A percentile compares a stretch with the other conserved stretches of the same genome.
These are phyloP conservation scores for Mustelus asterias DNA, from an alignment of 2,113 vertebrate species.

Conservation along the genomic window DNA sequence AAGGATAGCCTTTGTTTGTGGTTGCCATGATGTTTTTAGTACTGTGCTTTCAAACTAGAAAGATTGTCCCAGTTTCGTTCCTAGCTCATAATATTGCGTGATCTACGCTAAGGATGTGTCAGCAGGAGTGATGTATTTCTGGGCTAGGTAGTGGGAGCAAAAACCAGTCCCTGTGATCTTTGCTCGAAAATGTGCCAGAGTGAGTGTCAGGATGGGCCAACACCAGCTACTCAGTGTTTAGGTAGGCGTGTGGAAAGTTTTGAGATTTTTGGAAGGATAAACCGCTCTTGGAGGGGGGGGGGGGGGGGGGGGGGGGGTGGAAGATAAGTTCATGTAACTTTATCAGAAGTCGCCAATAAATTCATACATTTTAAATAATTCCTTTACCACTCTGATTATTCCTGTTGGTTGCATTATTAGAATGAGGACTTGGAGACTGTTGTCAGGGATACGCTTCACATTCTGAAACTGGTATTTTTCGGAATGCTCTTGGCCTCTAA, in stretches of 20 bases:
- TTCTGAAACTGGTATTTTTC: conserved; percentile 9
- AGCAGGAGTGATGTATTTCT: neutral
- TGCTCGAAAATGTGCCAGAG: neutral
- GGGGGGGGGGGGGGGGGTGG: no score
- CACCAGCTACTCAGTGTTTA: neutral
- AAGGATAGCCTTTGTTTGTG: neutral
- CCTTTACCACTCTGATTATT: neutral
- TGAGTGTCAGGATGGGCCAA: neutral
- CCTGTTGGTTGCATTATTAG: neutral
- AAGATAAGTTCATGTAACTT: neutral
- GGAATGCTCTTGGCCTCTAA: neutral
- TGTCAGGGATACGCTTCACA: conserved; percentile 3
- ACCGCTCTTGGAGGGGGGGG: neutral
- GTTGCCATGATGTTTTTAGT: conserved; percentile 9
- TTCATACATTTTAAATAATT: neutral
- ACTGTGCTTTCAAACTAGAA: neutral
- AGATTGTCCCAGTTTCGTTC: neutral
- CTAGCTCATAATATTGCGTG: neutral
- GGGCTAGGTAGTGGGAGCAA: neutral
- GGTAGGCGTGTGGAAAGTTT: neutral
- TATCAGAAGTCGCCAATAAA: neutral
- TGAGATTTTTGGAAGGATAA: neutral
- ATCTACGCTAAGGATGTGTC: neutral
- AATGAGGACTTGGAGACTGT: neutral
- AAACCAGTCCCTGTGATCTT: neutral